These are phyloP conservation scores for Coenonympha arcania DNA, from an alignment of 2,888 invertebrate species.

Conservation along the genomic window DNA sequence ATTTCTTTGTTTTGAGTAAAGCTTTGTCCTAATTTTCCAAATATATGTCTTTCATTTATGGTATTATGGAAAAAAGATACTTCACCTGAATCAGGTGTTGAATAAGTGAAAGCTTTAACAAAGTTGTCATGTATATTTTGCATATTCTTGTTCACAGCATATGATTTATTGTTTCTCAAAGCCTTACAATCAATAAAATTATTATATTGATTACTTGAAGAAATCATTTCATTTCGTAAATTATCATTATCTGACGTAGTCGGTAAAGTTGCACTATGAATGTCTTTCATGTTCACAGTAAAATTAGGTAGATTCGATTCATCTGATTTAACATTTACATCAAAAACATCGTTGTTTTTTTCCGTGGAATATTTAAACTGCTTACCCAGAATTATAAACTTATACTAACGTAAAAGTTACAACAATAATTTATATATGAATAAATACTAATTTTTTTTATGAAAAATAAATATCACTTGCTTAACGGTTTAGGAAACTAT, in stretches of 20 bases:
- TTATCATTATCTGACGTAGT: slow-evolving; percentile 16
- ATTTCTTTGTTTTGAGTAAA: neutral
- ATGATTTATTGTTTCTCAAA: neutral
- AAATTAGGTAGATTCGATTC: neutral
- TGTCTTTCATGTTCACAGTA: neutral
- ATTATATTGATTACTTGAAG: neutral
- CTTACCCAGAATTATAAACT: neutral
- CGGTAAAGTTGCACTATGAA: neutral
- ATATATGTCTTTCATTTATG: neutral
- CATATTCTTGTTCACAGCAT: neutral
- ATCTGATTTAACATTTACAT: slow-evolving; percentile 4
- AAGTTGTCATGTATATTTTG: neutral
- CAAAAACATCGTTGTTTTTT: slow-evolving; percentile 8
- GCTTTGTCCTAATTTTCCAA: neutral
- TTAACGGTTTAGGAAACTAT: too few species aligned
- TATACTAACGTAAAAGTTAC: too few species aligned
- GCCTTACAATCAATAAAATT: neutral
- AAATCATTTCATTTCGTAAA: too few species aligned
- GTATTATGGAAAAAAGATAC: neutral
- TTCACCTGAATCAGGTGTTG: neutral
- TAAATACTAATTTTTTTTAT: too few species aligned
- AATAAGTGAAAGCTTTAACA: neutral
- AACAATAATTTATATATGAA: too few species aligned
- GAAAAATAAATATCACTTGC: too few species aligned
- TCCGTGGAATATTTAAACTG: neutral